A percentile compares a stretch with the other conserved stretches of the same genome.
phyloP scores from a whole-genome alignment of 2,888 invertebrate genomes.

The Synanthedon tipuliformis region DNA sequence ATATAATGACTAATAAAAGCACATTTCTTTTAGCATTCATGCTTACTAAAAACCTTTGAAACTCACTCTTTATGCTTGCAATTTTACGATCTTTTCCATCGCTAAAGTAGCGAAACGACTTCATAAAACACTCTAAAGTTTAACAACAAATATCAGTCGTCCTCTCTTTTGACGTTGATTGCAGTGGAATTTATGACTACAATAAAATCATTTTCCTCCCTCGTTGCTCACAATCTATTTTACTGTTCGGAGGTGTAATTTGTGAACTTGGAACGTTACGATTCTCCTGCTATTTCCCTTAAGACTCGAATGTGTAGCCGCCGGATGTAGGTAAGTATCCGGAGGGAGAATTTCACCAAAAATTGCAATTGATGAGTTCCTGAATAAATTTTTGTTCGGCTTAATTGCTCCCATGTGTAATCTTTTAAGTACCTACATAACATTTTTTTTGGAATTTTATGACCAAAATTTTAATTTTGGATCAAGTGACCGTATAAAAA shows the following conservation, averaged over 20 bases:
- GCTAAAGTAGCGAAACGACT: constrained; percentile 11
- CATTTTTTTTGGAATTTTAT: no score
- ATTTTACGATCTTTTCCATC: constrained; percentile 15
- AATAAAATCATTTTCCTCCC: constrained; percentile 4
- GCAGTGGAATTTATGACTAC: constrained; percentile 4
- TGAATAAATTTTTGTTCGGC: no score
- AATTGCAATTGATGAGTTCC: no score
- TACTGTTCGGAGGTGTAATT: constrained; percentile 1
- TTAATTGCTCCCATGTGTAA: no score
- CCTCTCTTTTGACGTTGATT: constrained; percentile 4
- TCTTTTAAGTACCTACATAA: no score
- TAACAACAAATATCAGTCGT: constrained; percentile 1
- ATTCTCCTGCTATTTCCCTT: not conserved
- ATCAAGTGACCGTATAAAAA: no score
- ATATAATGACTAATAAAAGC: not conserved
- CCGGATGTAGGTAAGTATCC: not conserved
- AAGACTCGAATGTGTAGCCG: not conserved
- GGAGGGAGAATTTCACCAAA: not conserved
- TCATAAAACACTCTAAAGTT: constrained; percentile 8
- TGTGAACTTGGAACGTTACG: not conserved
- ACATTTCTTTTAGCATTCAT: not conserved
- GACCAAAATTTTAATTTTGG: no score
- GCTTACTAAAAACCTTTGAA: not conserved
- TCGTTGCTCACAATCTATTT: constrained; percentile 1
- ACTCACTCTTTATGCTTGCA: constrained; percentile 17